These are phyloP conservation scores for Acanthosepion pharaonis DNA, from an alignment of 2,888 invertebrate genomes.

Conservation along the genomic window DNA sequence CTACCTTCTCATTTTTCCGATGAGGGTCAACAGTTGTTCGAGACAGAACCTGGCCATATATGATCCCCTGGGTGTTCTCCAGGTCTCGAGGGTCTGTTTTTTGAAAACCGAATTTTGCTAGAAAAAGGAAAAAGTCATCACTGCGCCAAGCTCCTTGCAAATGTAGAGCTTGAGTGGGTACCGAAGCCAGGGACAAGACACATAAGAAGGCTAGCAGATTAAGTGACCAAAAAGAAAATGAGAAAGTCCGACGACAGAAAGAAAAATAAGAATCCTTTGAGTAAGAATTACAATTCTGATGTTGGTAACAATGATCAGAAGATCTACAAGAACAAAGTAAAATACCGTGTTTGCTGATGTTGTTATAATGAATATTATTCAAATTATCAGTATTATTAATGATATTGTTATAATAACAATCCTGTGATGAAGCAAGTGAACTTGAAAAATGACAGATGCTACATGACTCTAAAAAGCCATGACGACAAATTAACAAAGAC, in stretches of 20 bases:
- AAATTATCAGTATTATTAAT: neutral
- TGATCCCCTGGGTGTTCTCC: conserved; percentile 92
- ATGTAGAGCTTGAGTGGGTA: conserved; percentile 59
- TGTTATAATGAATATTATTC: neutral
- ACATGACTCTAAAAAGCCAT: too few species aligned
- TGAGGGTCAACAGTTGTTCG: conserved; percentile 63
- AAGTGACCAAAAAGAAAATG: neutral
- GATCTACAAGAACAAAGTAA: neutral
- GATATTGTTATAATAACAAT: neutral
- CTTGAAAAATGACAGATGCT: neutral
- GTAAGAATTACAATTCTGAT: neutral
- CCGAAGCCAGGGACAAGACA: neutral
- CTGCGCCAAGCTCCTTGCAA: conserved; percentile 72
- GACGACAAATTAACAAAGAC: neutral
- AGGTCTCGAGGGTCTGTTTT: conserved; percentile 91
- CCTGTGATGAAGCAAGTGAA: neutral
- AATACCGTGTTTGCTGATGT: neutral
- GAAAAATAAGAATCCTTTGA: neutral
- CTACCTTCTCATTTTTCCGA: neutral
- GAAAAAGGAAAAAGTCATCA: conserved; percentile 83
- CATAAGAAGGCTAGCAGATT: neutral
- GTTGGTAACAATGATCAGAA: neutral
- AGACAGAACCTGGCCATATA: conserved; percentile 94
- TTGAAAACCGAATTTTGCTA: conserved; percentile 96
- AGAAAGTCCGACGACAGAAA: neutral